phyloP scores from a whole-genome alignment of 2,888 invertebrate genomes.

The Callinectes sapidus region DNA sequence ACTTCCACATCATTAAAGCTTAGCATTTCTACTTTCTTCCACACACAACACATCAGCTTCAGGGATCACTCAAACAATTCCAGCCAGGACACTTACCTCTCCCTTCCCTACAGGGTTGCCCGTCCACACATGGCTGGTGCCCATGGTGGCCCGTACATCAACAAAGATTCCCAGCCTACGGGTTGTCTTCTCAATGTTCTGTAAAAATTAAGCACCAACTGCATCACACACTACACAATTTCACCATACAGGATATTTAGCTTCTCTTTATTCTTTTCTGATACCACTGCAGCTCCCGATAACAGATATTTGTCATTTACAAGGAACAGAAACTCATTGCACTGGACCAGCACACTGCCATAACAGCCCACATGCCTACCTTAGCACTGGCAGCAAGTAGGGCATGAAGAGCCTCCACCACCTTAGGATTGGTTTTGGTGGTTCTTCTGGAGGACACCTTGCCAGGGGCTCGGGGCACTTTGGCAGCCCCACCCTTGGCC shows the following conservation, averaged over 20 bases:
- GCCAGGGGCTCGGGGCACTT: background rate
- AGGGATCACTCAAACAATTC: too few species aligned
- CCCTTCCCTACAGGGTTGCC: constrained; percentile 66
- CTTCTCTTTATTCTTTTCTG: too few species aligned
- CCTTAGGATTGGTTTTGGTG: constrained; percentile 49
- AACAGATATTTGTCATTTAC: background rate
- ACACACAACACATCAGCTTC: background rate
- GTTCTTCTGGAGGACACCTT: constrained; percentile 39
- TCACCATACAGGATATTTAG: background rate
- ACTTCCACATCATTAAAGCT: background rate
- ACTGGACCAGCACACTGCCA: background rate
- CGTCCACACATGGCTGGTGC: constrained; percentile 55
- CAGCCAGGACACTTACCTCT: constrained; percentile 47
- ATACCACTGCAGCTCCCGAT: background rate
- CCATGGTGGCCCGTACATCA: constrained; percentile 61
- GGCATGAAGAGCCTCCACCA: constrained; percentile 59
- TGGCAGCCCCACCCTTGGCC: constrained; percentile 11
- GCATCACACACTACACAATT: background rate
- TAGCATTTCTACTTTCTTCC: background rate
- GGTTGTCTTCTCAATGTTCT: constrained; percentile 56
- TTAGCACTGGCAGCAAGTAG: constrained; percentile 58
- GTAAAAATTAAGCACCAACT: background rate
- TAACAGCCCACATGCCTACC: constrained; percentile 14
- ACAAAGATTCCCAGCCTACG: constrained; percentile 54
- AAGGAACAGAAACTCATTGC: too few species aligned